Base-by-base conservation (phyloP, 2,113 vertebrate species). In the Albula glossodonta region DNA sequence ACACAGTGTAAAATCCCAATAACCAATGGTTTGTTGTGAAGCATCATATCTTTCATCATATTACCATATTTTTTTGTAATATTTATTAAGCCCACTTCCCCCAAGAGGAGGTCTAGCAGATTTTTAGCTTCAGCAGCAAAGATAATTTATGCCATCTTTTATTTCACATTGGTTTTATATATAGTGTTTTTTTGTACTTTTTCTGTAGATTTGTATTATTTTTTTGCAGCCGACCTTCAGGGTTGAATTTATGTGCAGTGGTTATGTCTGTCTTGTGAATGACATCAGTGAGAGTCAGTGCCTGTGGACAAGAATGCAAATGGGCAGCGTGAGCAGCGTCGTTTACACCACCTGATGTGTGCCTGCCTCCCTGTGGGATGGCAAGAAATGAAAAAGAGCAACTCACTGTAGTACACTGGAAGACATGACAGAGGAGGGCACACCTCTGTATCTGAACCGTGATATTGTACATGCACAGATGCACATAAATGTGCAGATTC, bases 211-310 rank as follows among this genome's bases (percentile, higher is more conserved):
- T 74, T 74, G 22, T 11, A 49, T 49, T 11, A 50, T 79, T 79
- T 79, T 49, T 50, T 15, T 17, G 13, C 8, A 12, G 78, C 41
- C 12, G 19, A 11, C 78, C 19, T 9, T 49, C 4, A 25, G 4
- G 78, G 78, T 48, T 79, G 3, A 79, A 10, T 79, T 74, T 74
- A 1, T 25, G 51, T 52, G 48, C 8, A 25, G 22, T 51, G 83
- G 74, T 84, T 87, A 83, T 50, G 78, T 82, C 86, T 78, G 56
- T 57, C 19, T 13, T 57, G 78, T 89, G 89, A 90, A 82, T 90
- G 91, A 87, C 56, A 51, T 74, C 13, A 84, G n/a, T 88, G 50
- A 1, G 49, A 85, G 31, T 85, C 19, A 31, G 50, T 48, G 85
- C 78, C 86, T 85, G 50, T 51, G 81, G 88, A 83, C 81, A 84